Evolutionary conservation across 2,797 vertebrate species (phyloP).

Genomic region (Hippoglossus hippoglossus): DNA sequence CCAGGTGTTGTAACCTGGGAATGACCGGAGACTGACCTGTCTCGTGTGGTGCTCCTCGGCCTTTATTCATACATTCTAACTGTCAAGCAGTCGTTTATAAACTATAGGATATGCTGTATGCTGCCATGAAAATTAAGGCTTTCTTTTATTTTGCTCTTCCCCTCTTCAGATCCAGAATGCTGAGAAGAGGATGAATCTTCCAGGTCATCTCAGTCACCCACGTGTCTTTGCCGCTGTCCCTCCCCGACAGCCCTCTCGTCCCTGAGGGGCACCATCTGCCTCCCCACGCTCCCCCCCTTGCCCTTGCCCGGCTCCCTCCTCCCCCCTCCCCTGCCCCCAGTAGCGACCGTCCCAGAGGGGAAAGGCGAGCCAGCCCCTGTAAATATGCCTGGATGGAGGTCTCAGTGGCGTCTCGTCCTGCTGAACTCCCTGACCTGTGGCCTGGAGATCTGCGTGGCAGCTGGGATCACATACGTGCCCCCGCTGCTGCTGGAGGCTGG

Average conservation of each 20-base stretch:
- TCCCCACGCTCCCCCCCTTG: constrained; percentile 35
- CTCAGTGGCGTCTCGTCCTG: constrained; percentile 85
- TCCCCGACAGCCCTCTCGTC: constrained; percentile 45
- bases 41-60: neutral
- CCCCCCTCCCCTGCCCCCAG: constrained; percentile 45
- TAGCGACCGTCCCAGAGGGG: constrained; percentile 61
- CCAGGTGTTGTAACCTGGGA: constrained; percentile 41
- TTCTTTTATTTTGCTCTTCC: neutral
- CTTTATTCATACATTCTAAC: neutral
- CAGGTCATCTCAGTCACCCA: constrained; percentile 64
- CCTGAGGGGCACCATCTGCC: constrained; percentile 56
- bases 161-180: constrained; percentile 79
- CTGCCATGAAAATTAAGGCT: neutral
- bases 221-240: constrained; percentile 65
- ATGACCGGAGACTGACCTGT: neutral
- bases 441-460: constrained; percentile 89
- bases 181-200: constrained; percentile 77
- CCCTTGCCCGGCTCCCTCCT: constrained; percentile 29
- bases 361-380: constrained; percentile 65
- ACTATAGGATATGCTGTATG: too few relatives aligned
- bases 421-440: constrained; percentile 88
- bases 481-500: constrained; percentile 86
- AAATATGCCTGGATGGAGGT: constrained; percentile 87
- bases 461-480: constrained; percentile 87
- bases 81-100: neutral